Base-by-base conservation (phyloP, 2,888 invertebrate species). In the Agrotis exclamationis region DNA sequence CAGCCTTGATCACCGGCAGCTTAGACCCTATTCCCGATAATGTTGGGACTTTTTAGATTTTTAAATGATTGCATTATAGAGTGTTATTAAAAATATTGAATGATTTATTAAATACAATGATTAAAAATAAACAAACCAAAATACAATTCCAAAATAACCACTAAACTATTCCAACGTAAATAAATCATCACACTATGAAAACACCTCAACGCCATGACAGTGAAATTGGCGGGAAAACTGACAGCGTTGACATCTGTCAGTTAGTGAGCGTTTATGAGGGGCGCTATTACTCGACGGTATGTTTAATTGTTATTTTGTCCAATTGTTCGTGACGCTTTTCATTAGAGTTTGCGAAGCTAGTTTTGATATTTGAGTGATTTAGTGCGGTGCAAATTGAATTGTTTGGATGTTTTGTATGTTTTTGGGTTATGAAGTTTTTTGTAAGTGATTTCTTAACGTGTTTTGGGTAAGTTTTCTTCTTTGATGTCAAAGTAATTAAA, bases 191-290 rank as follows among this genome's bases (percentile, higher is more conserved):
- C 50, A 54, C 62, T 74, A 76, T 54, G 78, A 82, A 85, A 83
- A 78, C 70, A 75, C 53, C 76, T 76, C 73, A 22, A 63, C 71
- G 66, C 76, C 68, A 74, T 80, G 83, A 82, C 83, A 83, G 83
- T 63, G 72, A 88, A 91, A 92, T 92, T 92, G 91, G 88, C 88
- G 91, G 80, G 72, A 88, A 87, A 90, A 89, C 89, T 91, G 93
- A 92, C 91, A 84, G 86, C 84, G 88, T 79, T 90, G 92, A 91
- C 91, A 91, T 85, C 85, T 92, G 91, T 90, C 91, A 91, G 84
- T 86, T 74, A 76, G 79, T 78, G 72, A 71, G 81, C 88, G 86
- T 87, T 89, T 89, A 89, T 89, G 90, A 90, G 86, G 81, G 84
- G 78, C 69, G 86, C 86, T 85, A 85, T 87, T 83, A 87, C 84